These are phyloP conservation scores for Drosophila nannoptera DNA, from an alignment of 1,140 invertebrate genomes.

Conservation along the genomic window DNA sequence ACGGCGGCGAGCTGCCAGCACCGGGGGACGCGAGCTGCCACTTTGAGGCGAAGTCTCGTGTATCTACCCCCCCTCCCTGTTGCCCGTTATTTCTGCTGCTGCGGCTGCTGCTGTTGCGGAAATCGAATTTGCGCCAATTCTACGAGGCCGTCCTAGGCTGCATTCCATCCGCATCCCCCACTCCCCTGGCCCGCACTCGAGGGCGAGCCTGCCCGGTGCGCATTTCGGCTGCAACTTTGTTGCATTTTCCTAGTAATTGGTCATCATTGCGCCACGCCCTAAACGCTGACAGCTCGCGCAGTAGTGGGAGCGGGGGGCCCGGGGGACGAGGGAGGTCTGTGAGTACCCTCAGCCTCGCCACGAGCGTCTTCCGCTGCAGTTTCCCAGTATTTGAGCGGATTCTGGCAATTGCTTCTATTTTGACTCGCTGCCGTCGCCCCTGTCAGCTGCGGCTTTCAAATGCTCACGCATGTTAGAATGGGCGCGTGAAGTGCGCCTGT, in stretches of 20 bases:
- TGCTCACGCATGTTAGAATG: background rate
- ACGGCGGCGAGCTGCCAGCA: conserved; percentile 40
- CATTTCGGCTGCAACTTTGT: conserved; percentile 64
- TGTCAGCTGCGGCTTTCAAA: conserved; percentile 27
- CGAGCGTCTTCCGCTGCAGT: conserved; percentile 4
- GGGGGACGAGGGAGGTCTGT: too few relatives aligned
- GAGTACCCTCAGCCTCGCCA: too few relatives aligned
- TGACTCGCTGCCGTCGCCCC: conserved; percentile 21
- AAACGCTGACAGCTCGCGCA: conserved; percentile 46
- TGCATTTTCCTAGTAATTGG: conserved; percentile 75
- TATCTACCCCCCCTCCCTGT: too few relatives aligned
- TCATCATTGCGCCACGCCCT: conserved; percentile 53
- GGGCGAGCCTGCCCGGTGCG: conserved; percentile 15
- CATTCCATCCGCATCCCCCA: background rate
- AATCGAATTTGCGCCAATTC: conserved; percentile 64
- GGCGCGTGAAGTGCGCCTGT: conserved; percentile 22
- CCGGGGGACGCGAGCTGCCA: background rate
- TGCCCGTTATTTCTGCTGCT: conserved; percentile 38
- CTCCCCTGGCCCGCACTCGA: conserved; percentile 16
- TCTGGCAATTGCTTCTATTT: conserved; percentile 44
- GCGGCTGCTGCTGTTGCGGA: conserved; percentile 49
- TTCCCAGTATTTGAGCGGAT: conserved; percentile 21
- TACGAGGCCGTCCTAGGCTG: too few relatives aligned
- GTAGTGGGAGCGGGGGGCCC: background rate
- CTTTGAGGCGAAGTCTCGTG: background rate